phyloP scores from a whole-genome alignment of 2,797 vertebrate genomes.

The Antennarius maculatus region DNA sequence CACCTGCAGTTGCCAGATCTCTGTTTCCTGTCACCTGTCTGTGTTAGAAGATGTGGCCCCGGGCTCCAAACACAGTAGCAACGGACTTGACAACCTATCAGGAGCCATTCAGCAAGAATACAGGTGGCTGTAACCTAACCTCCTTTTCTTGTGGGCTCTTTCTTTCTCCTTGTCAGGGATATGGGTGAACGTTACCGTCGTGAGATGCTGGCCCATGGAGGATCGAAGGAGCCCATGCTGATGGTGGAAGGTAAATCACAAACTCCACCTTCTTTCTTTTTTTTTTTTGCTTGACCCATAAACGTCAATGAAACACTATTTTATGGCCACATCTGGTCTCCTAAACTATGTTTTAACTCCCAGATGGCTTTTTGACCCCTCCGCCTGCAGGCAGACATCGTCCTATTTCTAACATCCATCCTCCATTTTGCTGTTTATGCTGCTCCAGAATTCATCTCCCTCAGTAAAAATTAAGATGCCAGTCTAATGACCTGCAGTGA shows the following conservation, averaged over 20 bases:
- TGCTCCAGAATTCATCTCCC: conserved; percentile 8
- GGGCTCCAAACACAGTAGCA: conserved; percentile 11
- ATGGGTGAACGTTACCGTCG: conserved; percentile 94
- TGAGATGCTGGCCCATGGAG: conserved; percentile 96
- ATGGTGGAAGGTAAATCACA: conserved; percentile 92
- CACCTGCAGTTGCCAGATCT: conserved; percentile 57
- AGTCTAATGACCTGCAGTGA: conserved; percentile 8
- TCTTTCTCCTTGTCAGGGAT: conserved; percentile 80
- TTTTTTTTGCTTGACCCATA: not conserved
- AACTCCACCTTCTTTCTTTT: not conserved
- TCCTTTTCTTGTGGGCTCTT: conserved; percentile 49
- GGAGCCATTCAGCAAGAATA: conserved; percentile 31
- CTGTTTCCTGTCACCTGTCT: conserved; percentile 57
- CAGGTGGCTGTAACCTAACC: conserved; percentile 70
- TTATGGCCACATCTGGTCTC: not conserved
- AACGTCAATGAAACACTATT: not conserved
- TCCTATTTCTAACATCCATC: too few species aligned
- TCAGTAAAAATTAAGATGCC: conserved; percentile 18
- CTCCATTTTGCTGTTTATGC: conserved; percentile 1
- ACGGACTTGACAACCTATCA: conserved; percentile 1
- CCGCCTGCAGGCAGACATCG: not conserved
- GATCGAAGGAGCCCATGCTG: conserved; percentile 92
- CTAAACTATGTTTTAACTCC: not conserved
- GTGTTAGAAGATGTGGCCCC: conserved; percentile 28
- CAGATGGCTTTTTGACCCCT: not conserved